Conservation (phyloP, 2,113 vertebrate species). For the Odocoileus hemionus region DNA sequence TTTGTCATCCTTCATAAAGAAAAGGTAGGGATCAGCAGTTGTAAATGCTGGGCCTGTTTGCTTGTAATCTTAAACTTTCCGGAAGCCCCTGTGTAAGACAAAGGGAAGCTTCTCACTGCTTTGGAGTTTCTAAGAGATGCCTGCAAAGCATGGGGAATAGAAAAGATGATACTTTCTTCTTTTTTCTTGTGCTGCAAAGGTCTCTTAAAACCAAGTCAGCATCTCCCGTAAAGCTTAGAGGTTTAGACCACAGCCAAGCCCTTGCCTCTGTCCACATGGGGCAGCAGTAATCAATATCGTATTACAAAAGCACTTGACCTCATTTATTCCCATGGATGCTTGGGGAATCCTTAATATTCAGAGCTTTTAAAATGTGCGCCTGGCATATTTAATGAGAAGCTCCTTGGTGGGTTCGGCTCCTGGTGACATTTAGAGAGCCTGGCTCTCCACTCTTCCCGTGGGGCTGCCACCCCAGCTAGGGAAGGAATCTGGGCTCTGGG, state of each 20-base stretch:
- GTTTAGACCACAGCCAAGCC: constrained; percentile 60
- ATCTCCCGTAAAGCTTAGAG: not conserved
- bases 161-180: not conserved
- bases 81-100: not conserved
- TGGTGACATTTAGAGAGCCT: constrained; percentile 75
- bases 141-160: not conserved
- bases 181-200: not conserved
- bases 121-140: not conserved
- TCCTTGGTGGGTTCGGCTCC: constrained; percentile 73
- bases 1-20: not conserved
- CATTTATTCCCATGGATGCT: constrained; percentile 58
- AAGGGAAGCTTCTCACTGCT: not conserved
- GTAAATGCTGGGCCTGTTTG: not conserved
- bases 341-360: constrained; percentile 74
- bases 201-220: not conserved
- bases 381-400: constrained; percentile 75
- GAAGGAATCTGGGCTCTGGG: not conserved
- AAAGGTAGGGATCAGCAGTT: not conserved
- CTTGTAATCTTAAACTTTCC: not conserved
- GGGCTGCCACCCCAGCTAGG: not conserved
- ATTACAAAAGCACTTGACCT: constrained; percentile 77
- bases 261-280: constrained; percentile 61
- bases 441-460: not conserved
- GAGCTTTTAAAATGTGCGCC: constrained; percentile 67
- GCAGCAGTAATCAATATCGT: constrained; percentile 73